These are phyloP conservation scores for Poeciliopsis paucimaculata DNA, from an alignment of 2,797 vertebrate genomes.

Conservation along the genomic window DNA sequence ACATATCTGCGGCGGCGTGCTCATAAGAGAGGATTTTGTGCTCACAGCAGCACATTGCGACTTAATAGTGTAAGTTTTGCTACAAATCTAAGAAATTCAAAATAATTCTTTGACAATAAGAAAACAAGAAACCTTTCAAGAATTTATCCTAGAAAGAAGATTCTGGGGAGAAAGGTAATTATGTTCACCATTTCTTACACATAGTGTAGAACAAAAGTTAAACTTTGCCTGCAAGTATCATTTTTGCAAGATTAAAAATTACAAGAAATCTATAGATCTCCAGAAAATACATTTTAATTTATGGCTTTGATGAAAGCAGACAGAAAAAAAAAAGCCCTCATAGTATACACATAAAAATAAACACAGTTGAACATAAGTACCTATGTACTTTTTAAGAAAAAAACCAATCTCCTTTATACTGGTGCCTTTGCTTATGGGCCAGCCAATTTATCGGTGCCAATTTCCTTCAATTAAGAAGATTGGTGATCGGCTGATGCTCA, in stretches of 20 bases:
- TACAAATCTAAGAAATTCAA: not conserved
- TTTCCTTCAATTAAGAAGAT: too few species aligned
- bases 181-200: not conserved
- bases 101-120: not conserved
- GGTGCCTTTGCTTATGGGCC: too few species aligned
- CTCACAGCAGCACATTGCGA: slow-evolving; percentile 76
- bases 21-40: slow-evolving; percentile 72
- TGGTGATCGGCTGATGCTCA: too few species aligned
- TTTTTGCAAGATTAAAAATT: not conserved
- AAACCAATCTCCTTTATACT: too few species aligned
- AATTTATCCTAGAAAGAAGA: not conserved
- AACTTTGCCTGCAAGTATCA: not conserved
- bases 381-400: too few species aligned
- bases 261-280: not conserved
- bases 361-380: not conserved
- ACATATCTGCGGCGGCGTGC: slow-evolving; percentile 64
- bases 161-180: not conserved
- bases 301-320: not conserved
- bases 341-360: not conserved
- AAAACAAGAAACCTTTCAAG: not conserved
- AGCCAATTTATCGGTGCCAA: too few species aligned
- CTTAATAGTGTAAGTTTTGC: slow-evolving; percentile 37
- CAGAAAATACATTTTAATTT: not conserved
- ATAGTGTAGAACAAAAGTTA: not conserved
- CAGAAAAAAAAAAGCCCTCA: not conserved